A percentile compares a stretch with the other conserved stretches of the same genome.
phyloP scores from a whole-genome alignment of 2,797 vertebrate genomes.

The Passerculus sandwichensis region DNA sequence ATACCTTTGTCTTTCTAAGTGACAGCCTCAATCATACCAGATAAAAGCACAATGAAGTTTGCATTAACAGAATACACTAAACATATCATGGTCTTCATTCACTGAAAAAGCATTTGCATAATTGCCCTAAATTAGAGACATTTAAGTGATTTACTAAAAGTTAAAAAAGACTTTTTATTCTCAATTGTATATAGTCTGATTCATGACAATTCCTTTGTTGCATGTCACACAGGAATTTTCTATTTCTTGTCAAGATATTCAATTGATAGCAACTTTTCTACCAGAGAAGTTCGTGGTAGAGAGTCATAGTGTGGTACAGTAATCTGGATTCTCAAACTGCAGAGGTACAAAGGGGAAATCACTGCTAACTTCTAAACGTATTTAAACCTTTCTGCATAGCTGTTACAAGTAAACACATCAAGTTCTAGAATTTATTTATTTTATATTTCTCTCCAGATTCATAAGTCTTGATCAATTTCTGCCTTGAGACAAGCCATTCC shows the following conservation, averaged over 20 bases:
- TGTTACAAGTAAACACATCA: not conserved
- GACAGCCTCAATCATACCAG: constrained; percentile 55
- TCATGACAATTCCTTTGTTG: constrained; percentile 35
- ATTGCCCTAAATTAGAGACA: constrained; percentile 55
- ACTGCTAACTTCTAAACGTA: not conserved
- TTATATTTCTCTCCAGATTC: not conserved
- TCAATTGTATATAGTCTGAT: constrained; percentile 19
- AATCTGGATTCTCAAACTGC: not conserved
- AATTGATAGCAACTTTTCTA: not conserved
- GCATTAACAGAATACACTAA: constrained; percentile 26
- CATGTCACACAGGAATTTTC: not conserved
- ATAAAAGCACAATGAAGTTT: constrained; percentile 55
- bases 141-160: constrained; percentile 39
- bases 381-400: not conserved
- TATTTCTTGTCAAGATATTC: constrained; percentile 16
- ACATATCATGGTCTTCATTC: constrained; percentile 45
- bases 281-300: accelerated
- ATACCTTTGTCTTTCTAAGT: not conserved
- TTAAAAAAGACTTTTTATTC: constrained; percentile 43
- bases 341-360: not conserved
- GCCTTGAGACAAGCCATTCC: not conserved
- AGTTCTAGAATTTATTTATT: not conserved
- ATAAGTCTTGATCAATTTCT: not conserved
- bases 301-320: not conserved
- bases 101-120: constrained; percentile 55